These are phyloP conservation scores for Nibea albiflora DNA, from an alignment of 2,113 vertebrate species.

Conservation along the genomic window DNA sequence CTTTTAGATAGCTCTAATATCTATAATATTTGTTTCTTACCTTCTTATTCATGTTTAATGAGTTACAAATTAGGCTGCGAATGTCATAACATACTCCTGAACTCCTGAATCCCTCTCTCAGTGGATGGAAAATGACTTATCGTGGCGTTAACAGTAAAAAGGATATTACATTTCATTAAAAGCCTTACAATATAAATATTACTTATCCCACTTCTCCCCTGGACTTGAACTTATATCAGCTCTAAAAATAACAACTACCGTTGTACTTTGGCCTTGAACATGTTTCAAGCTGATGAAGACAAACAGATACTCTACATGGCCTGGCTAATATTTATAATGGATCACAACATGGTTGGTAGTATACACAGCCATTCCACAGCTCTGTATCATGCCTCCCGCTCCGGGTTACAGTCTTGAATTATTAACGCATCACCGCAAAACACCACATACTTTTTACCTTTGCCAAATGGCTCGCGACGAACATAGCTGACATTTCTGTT, in stretches of 20 bases:
- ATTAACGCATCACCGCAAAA: conserved; percentile 51
- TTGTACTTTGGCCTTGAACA: conserved; percentile 61
- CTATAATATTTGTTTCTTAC: not conserved
- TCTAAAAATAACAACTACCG: conserved; percentile 65
- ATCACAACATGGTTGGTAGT: conserved; percentile 24
- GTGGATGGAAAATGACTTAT: conserved; percentile 41
- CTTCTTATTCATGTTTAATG: not conserved
- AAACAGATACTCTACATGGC: conserved; percentile 53
- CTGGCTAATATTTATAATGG: conserved; percentile 59
- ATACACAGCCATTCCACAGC: conserved; percentile 41
- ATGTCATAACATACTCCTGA: not conserved
- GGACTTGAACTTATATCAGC: conserved; percentile 59
- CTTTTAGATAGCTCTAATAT: conserved; percentile 4
- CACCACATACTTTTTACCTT: conserved; percentile 41
- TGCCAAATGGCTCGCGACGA: conserved; percentile 54
- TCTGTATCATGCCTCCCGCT: conserved; percentile 30
- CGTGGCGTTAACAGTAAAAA: conserved; percentile 39
- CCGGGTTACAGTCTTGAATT: conserved; percentile 30
- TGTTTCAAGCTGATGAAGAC: conserved; percentile 64
- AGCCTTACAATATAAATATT: conserved; percentile 60
- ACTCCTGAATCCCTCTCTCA: not conserved
- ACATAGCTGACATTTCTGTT: conserved; percentile 51
- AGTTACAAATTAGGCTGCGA: not conserved
- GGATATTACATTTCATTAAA: conserved; percentile 70
- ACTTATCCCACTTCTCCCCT: conserved; percentile 51